Evolutionary conservation across 1,140 invertebrate species (phyloP), one percentile per base, ranked within the genome.

Genomic region (Hypsibius dujardini): DNA sequence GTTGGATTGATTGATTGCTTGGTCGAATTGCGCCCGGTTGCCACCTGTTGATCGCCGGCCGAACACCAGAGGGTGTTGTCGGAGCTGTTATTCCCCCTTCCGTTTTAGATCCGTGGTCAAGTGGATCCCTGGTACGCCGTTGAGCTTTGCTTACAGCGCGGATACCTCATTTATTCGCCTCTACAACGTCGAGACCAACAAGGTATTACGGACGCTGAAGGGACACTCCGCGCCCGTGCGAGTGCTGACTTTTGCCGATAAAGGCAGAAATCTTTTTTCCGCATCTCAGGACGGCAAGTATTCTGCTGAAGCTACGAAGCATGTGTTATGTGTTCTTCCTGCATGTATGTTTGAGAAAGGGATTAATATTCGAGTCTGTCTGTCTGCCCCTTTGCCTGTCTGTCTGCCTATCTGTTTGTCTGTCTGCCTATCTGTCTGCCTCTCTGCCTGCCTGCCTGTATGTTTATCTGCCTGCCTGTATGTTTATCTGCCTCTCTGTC

Each of bases 21-120:
- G n/a, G 50, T 7, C 50, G 7, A 56, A 56, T 56, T 56, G 50
- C 50, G 50, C n/a, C 50, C n/a, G 7, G 50, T 56, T 56, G 50
- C n/a, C 7, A n/a, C 50, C 7, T n/a, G 50, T 56, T 7, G n/a
- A 56, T n/a, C 7, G 50, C 50, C 50, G 50, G n/a, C 7, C n/a
- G 50, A 56, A n/a, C 50, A 56, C 50, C n/a, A 56, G n/a, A 56
- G n/a, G 50, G 50, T n/a, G n/a, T 56, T 56, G n/a, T 12, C n/a
- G 7, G 50, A 56, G n/a, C 7, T n/a, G 50, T n/a, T 56, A n/a
- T n/a, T 56, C n/a, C 7, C n/a, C 50, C 50, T 28, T 56, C 50
- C 7, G n/a, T 56, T 56, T 12, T n/a, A 56, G 50, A n/a, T 12
- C 7, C 50, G 50, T 56, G 50, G 62, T 67, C 12, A 67, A 67